Percentiles rank a stretch among this genome's conserved stretches.
phyloP scores from a whole-genome alignment of 1,140 invertebrate species.

The Diabrotica virgifera region DNA sequence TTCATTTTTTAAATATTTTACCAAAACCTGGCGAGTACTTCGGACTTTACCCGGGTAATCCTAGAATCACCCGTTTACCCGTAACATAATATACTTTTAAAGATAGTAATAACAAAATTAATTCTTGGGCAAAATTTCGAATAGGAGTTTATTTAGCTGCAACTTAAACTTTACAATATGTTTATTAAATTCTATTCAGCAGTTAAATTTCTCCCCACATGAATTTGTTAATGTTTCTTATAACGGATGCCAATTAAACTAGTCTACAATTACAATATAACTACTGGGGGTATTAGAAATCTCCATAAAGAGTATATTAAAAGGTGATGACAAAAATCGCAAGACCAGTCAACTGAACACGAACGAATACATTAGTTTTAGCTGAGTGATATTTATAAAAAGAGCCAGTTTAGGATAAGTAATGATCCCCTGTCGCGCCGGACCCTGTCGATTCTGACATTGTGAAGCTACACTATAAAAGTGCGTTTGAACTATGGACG shows the following conservation, averaged over 20 bases:
- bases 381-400: conserved; percentile 42
- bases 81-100: too few species aligned
- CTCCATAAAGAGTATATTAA: conserved; percentile 19
- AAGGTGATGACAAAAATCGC: conserved; percentile 31
- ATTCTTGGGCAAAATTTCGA: too few species aligned
- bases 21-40: too few species aligned
- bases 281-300: conserved; percentile 1
- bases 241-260: background rate
- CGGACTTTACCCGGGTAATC: too few species aligned
- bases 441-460: conserved; percentile 38
- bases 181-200: too few species aligned
- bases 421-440: conserved; percentile 42
- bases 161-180: too few species aligned
- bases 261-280: conserved; percentile 1
- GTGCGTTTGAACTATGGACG: conserved; percentile 39
- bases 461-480: conserved; percentile 25
- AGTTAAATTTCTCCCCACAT: too few species aligned
- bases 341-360: conserved; percentile 26
- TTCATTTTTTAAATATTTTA: too few species aligned
- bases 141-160: too few species aligned
- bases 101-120: too few species aligned
- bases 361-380: conserved; percentile 44
- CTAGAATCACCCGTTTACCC: too few species aligned
- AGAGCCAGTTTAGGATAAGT: conserved; percentile 48
- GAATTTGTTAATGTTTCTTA: background rate